A percentile compares a stretch with the other conserved stretches of the same genome.
Evolutionary conservation across 2,113 vertebrate genomes (phyloP).

Genomic region (Narcine bancroftii): DNA sequence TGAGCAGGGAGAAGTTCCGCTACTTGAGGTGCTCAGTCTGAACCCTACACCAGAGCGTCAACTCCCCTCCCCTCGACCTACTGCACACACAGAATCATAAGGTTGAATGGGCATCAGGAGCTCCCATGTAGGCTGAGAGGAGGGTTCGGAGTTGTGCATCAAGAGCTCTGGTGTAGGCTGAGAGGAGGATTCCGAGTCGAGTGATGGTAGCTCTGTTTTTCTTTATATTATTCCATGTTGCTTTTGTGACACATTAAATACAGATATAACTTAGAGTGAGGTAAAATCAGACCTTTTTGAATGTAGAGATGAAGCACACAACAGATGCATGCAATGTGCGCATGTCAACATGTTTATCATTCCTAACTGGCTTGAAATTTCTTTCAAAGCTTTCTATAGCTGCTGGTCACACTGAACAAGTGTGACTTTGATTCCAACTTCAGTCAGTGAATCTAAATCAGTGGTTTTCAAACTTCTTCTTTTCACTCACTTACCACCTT

Average conservation of each 20-base stretch:
- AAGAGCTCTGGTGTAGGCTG: background rate
- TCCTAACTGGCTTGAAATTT: background rate
- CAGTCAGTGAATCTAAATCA: background rate
- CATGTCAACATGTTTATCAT: background rate
- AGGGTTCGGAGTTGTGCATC: no score
- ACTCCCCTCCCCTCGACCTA: no score
- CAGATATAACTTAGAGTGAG: background rate
- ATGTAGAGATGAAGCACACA: background rate
- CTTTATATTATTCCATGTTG: background rate
- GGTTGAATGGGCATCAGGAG: no score
- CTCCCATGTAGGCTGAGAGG: no score
- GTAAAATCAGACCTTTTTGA: background rate
- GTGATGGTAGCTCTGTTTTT: background rate
- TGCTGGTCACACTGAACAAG: background rate
- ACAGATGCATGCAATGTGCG: background rate
- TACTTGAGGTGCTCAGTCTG: conserved; percentile 52
- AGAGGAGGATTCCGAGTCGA: no score
- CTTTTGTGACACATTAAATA: background rate
- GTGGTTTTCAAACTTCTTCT: no score
- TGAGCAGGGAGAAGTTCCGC: conserved; percentile 47
- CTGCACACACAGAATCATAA: no score
- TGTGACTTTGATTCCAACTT: background rate
- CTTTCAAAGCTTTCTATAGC: background rate
- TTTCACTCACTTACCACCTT: no score
- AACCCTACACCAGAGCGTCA: no score